These are phyloP conservation scores for Pocota personata DNA, from an alignment of 2,888 invertebrate genomes.

Conservation along the genomic window DNA sequence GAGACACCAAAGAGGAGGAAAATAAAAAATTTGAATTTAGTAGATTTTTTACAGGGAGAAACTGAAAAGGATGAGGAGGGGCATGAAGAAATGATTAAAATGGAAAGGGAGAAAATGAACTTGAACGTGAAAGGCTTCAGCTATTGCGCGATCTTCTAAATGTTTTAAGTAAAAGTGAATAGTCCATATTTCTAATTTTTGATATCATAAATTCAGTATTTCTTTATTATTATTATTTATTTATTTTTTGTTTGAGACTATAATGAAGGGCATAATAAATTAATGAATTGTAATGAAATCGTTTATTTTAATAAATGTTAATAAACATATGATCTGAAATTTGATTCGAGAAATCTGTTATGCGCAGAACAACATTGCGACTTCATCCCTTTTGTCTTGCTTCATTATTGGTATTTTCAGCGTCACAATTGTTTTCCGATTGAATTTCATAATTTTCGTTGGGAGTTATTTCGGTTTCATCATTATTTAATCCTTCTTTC, in stretches of 20 bases:
- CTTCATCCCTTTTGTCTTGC: conserved; percentile 5
- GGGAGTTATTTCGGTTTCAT: too few relatives aligned
- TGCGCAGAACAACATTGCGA: too few relatives aligned
- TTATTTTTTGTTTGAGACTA: too few relatives aligned
- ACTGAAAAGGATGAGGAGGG: background rate
- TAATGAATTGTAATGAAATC: background rate
- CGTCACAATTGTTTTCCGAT: background rate
- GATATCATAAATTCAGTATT: too few relatives aligned
- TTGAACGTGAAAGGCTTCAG: too few relatives aligned
- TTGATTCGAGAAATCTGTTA: background rate
- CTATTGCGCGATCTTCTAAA: too few relatives aligned
- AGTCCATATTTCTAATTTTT: too few relatives aligned
- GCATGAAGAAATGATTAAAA: background rate
- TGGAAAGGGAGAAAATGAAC: too few relatives aligned
- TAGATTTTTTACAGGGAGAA: background rate
- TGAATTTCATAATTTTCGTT: background rate
- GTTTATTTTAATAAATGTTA: background rate
- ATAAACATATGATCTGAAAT: background rate
- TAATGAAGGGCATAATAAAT: too few relatives aligned
- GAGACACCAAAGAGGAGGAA: too few relatives aligned
- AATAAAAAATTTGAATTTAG: background rate
- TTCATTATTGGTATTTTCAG: background rate
- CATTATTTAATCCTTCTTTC: background rate
- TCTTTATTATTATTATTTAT: too few relatives aligned
- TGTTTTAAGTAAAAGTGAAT: background rate